phyloP scores from a whole-genome alignment of 2,888 invertebrate species.

The Metalampra italica region DNA sequence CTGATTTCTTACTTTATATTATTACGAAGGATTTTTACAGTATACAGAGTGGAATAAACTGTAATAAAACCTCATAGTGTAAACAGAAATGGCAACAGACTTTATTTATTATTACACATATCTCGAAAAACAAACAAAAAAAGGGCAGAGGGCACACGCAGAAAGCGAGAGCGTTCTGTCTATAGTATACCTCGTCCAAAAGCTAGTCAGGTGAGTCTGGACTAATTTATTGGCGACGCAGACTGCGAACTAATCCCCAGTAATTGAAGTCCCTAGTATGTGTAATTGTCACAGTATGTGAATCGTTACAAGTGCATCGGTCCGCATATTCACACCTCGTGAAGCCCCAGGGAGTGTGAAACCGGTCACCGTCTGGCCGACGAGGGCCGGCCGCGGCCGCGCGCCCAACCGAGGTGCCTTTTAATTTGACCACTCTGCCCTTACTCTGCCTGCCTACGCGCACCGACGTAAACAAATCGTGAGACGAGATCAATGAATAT shows the following conservation, averaged over 20 bases:
- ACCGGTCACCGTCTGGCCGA: constrained; percentile 41
- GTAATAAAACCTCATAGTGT: too few relatives aligned
- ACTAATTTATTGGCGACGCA: background rate
- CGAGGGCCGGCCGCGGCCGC: background rate
- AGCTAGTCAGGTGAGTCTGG: too few relatives aligned
- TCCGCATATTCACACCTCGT: constrained; percentile 61
- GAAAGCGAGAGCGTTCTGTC: too few relatives aligned
- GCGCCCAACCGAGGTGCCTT: constrained; percentile 23
- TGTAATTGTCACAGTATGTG: constrained; percentile 47
- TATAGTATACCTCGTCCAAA: too few relatives aligned
- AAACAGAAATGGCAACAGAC: too few relatives aligned
- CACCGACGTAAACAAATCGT: constrained; percentile 66
- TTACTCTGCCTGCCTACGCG: constrained; percentile 39
- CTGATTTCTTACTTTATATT: too few relatives aligned
- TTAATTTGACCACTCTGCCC: constrained; percentile 51
- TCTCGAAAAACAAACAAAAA: too few relatives aligned
- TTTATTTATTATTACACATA: too few relatives aligned
- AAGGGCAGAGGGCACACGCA: too few relatives aligned
- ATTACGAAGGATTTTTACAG: too few relatives aligned
- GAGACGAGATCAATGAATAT: constrained; percentile 71
- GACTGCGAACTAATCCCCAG: background rate
- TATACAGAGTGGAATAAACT: too few relatives aligned
- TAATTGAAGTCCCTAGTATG: constrained; percentile 14
- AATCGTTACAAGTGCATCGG: constrained; percentile 45
- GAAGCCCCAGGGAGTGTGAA: constrained; percentile 54